Percentiles rank a stretch among this genome's conserved stretches.
These are phyloP conservation scores for Drosophila kepulauana DNA, from an alignment of 1,140 invertebrate genomes.

Conservation along the genomic window DNA sequence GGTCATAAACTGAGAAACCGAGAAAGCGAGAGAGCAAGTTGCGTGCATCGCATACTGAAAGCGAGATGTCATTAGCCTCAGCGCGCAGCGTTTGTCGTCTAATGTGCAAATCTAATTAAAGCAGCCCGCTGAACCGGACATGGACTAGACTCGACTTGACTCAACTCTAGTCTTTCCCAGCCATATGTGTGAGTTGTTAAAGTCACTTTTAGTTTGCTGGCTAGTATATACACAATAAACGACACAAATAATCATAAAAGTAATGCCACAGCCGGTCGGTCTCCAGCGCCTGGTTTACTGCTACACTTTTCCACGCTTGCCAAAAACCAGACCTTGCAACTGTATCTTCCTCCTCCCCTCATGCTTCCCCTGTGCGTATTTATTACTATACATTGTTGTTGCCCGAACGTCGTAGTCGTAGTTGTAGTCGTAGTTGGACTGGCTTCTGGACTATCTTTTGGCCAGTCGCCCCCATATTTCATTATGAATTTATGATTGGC, in stretches of 20 bases:
- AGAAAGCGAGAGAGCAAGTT: constrained; percentile 8
- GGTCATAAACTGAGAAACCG: constrained; percentile 52
- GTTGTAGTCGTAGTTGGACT: constrained; percentile 42
- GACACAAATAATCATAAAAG: constrained; percentile 83
- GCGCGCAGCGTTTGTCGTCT: constrained; percentile 19
- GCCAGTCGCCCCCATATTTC: constrained; percentile 62
- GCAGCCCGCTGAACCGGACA: constrained; percentile 53
- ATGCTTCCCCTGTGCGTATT: constrained; percentile 45
- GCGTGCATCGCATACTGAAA: constrained; percentile 66
- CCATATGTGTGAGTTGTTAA: constrained; percentile 59
- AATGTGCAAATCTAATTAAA: constrained; percentile 82
- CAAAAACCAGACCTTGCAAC: constrained; percentile 50
- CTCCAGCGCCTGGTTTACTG: constrained; percentile 36
- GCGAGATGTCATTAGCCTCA: constrained; percentile 68
- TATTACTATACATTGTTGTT: constrained; percentile 52
- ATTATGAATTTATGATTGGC: constrained; percentile 79
- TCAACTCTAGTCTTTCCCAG: background rate
- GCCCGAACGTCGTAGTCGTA: background rate
- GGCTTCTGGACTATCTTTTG: constrained; percentile 50
- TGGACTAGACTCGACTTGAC: constrained; percentile 39
- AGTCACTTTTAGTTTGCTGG: constrained; percentile 46
- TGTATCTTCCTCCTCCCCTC: constrained; percentile 19
- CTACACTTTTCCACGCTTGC: constrained; percentile 26
- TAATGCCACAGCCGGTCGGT: constrained; percentile 64
- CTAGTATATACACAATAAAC: constrained; percentile 56